A percentile compares a stretch with the other conserved stretches of the same genome.
Conservation (phyloP, 1,140 invertebrate genomes). For the Drosophila mayri region DNA sequence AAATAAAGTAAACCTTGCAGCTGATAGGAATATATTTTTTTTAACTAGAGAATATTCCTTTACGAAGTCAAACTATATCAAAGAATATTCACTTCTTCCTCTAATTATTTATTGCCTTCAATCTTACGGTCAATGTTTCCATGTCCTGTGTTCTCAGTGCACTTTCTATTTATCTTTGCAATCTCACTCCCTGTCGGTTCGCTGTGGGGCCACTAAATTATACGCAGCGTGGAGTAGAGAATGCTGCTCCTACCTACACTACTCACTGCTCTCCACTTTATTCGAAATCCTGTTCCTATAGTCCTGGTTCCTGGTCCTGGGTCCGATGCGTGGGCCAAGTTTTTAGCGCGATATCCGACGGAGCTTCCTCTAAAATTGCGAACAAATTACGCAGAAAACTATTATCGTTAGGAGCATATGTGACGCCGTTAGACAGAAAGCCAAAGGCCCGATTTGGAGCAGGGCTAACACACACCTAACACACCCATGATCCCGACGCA, state of each 20-base stretch:
- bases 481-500: background rate
- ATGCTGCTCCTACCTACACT: slow-evolving; percentile 6
- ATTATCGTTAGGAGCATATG: slow-evolving; percentile 84
- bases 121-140: too few species aligned
- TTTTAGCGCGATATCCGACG: slow-evolving; percentile 62
- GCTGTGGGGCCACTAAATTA: slow-evolving; percentile 67
- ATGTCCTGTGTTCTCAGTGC: slow-evolving; percentile 3
- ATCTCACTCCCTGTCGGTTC: slow-evolving; percentile 10
- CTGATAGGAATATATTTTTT: too few species aligned
- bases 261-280: slow-evolving; percentile 1
- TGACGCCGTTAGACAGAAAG: slow-evolving; percentile 69
- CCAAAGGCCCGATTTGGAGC: slow-evolving; percentile 37
- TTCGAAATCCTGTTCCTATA: slow-evolving; percentile 4
- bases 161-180: slow-evolving; percentile 40
- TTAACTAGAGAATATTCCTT: too few species aligned
- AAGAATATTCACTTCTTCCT: too few species aligned
- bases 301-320: background rate
- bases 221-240: slow-evolving; percentile 47
- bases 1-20: too few species aligned
- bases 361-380: slow-evolving; percentile 70
- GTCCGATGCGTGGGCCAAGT: slow-evolving; percentile 40
- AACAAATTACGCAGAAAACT: slow-evolving; percentile 84
- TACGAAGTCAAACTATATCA: too few species aligned
- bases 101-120: too few species aligned
- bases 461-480: slow-evolving; percentile 39